Evolutionary conservation across 1,140 invertebrate species (phyloP).

Genomic region (Planococcus citri): DNA sequence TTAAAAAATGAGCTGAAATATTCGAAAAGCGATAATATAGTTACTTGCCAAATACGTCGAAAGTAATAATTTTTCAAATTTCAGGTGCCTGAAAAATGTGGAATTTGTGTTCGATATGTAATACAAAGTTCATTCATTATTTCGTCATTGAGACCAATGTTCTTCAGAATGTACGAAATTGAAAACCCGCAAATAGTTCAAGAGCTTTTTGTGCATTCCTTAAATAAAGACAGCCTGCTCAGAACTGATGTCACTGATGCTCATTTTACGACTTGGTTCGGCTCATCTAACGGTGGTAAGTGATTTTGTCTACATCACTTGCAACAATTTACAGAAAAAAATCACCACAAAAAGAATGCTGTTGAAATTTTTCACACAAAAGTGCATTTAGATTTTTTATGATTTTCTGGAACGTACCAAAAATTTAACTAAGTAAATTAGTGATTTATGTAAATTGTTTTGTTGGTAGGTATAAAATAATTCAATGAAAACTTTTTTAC

Average conservation of each 20-base stretch:
- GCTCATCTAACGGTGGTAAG: background rate
- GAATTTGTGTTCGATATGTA: background rate
- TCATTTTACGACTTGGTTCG: background rate
- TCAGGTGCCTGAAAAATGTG: background rate
- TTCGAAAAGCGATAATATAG: too few species aligned
- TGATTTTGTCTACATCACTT: too few species aligned
- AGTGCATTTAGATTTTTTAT: too few species aligned
- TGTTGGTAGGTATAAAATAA: too few species aligned
- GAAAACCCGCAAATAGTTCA: constrained; percentile 10
- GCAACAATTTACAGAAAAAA: too few species aligned
- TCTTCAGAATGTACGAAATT: constrained; percentile 11
- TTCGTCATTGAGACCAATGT: constrained; percentile 1
- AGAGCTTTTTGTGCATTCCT: constrained; percentile 4
- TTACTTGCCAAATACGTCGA: too few species aligned
- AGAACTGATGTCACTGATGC: background rate
- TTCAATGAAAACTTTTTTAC: too few species aligned
- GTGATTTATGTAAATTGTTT: too few species aligned
- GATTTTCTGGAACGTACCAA: too few species aligned
- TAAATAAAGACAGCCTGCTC: background rate
- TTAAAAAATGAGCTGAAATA: background rate
- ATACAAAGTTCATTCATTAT: constrained; percentile 5
- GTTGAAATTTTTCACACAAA: too few species aligned
- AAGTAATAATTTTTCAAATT: background rate
- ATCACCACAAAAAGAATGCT: too few species aligned
- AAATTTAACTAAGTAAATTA: too few species aligned